Conservation (phyloP, 2,888 invertebrate genomes). For the Himalopsyche tibetana region DNA sequence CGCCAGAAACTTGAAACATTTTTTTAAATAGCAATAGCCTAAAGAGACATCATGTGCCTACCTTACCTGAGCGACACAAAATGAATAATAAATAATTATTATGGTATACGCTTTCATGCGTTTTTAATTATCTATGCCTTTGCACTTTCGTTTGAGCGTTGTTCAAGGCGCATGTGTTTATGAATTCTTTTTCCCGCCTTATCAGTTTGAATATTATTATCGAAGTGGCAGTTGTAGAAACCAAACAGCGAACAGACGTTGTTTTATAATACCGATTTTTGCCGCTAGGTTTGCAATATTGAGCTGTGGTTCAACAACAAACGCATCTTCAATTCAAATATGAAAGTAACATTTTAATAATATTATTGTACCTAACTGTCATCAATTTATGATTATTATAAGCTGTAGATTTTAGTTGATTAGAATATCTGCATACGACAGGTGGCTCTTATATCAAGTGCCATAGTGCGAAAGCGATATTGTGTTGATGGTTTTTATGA, state of each 20-base stretch:
- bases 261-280: not conserved
- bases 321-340: not conserved
- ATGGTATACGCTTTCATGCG: too few relatives aligned
- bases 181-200: not conserved
- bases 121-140: not conserved
- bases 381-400: not conserved
- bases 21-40: not conserved
- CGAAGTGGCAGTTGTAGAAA: not conserved
- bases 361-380: not conserved
- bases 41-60: not conserved
- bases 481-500: too few relatives aligned
- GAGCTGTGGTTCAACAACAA: not conserved
- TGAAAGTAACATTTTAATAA: not conserved
- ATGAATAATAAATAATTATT: too few relatives aligned
- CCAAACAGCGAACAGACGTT: not conserved
- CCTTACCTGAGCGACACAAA: not conserved
- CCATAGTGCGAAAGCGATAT: too few relatives aligned
- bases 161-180: not conserved
- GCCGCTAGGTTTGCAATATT: not conserved
- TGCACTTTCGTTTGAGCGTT: not conserved
- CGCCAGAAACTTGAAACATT: not conserved
- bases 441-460: not conserved
- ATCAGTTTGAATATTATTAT: slow-evolving; percentile 22
- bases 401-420: not conserved
- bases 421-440: not conserved